Base-by-base conservation (phyloP, 2,113 vertebrate genomes). In the Upupa epops region DNA sequence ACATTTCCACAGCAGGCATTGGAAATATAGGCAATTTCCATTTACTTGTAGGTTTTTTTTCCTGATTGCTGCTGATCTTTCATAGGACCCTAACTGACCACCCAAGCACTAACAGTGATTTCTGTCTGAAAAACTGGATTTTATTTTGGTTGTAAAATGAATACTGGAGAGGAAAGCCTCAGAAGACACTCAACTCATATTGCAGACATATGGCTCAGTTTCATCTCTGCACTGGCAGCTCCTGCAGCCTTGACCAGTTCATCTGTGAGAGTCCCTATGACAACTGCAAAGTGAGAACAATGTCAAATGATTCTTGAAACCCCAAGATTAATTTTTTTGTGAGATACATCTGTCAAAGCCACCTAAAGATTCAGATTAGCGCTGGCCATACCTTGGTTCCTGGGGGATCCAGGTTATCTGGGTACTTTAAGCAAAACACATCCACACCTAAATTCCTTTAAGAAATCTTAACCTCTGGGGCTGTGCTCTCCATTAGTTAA, bases 401-500 rank as follows among this genome's bases (percentile, higher is more conserved):
- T 46, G 25, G 4, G 40, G 22, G 19, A 93, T 45, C 32, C 42
- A 75, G 49, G 17, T n/a, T 65, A 18, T 42, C 29, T 48, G 34
- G 61, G 20, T 32, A 66, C n/a, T 48, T 92, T 48, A 86, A 90
- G 54, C 11, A 86, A 92, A 91, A 71, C 17, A 60, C 74, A 81
- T 69, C 24, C 56, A 8, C 21, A 69, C 25, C 48, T 31, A 75
- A 86, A 90, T 51, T 66, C 63, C 40, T 88, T 14, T 51, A 69
- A 65, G 59, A 86, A 92, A 90, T 22, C 70, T 36, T 46, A 84
- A 65, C 70, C 66, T 93, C 80, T 70, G 59, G 28, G 46, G 78
- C 59, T 84, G 54, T 42, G 36, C 78, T 65, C 52, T 78, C 83
- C 74, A 78, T 72, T 61, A 91, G 58, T 76, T 92, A 93, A 88